Evolutionary conservation across 1,140 invertebrate species (phyloP).

Genomic region (Leptopilina clavipes): DNA sequence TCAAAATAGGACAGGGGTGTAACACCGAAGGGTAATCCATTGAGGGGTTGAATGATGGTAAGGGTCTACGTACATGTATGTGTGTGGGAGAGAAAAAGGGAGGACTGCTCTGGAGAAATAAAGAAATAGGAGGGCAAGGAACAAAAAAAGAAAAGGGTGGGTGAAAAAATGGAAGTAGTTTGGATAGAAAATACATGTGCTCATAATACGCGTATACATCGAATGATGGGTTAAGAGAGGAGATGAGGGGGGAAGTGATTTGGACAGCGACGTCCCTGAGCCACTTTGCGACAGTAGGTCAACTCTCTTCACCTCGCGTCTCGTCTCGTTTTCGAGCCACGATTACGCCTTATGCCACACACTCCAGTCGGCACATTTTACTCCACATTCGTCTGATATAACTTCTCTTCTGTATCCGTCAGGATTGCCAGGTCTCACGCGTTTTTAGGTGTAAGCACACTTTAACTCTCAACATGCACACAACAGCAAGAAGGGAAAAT

Average conservation of each 20-base stretch:
- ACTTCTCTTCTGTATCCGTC: not conserved
- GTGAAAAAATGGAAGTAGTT: conserved; percentile 37
- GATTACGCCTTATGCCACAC: conserved; percentile 50
- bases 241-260: conserved; percentile 55
- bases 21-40: not conserved
- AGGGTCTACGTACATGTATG: too few species aligned
- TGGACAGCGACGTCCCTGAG: conserved; percentile 70
- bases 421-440: not conserved
- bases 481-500: not conserved
- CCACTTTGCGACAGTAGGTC: conserved; percentile 68
- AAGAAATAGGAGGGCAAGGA: conserved; percentile 30
- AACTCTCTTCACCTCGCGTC: conserved; percentile 56
- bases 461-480: not conserved
- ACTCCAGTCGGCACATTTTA: conserved; percentile 34
- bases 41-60: not conserved
- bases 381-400: conserved; percentile 27
- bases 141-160: conserved; percentile 34
- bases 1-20: conserved; percentile 22
- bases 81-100: conserved; percentile 14
- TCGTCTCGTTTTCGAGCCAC: conserved; percentile 52
- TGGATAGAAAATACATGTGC: conserved; percentile 44
- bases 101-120: conserved; percentile 24
- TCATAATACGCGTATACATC: conserved; percentile 41
- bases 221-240: conserved; percentile 36
- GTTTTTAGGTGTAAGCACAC: not conserved